phyloP scores from a whole-genome alignment of 2,888 invertebrate species.

The Xiphydria camelus region DNA sequence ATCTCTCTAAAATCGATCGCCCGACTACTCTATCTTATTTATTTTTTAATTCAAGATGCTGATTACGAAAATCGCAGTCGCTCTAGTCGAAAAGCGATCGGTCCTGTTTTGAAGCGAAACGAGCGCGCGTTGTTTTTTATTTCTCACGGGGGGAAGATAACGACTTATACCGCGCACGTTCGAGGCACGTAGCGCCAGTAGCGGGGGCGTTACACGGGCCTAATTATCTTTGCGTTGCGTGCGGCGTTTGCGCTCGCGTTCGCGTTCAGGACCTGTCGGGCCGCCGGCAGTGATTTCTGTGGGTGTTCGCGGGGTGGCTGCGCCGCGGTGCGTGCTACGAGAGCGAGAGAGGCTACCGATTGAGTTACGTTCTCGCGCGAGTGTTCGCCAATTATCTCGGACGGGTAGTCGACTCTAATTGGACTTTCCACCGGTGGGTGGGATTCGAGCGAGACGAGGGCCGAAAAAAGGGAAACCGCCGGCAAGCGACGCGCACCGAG shows the following conservation, averaged over 20 bases:
- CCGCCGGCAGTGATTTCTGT: slow-evolving; percentile 22
- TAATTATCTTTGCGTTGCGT: slow-evolving; percentile 31
- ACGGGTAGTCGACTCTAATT: slow-evolving; percentile 50
- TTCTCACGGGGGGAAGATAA: too few relatives aligned
- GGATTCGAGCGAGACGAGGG: slow-evolving; percentile 34
- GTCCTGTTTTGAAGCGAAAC: slow-evolving; percentile 36
- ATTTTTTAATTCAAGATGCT: too few relatives aligned
- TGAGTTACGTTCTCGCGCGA: slow-evolving; percentile 47
- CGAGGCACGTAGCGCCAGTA: slow-evolving; percentile 13
- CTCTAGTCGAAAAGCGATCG: too few relatives aligned
- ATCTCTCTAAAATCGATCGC: too few relatives aligned
- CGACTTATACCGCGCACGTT: slow-evolving; percentile 4
- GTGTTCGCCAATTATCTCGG: slow-evolving; percentile 51
- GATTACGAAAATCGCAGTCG: too few relatives aligned
- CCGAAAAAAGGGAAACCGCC: slow-evolving; percentile 21
- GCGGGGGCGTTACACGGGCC: slow-evolving; percentile 28
- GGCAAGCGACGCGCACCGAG: too few relatives aligned
- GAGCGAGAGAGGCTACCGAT: slow-evolving; percentile 42
- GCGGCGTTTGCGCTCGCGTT: slow-evolving; percentile 13
- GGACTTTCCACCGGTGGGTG: slow-evolving; percentile 49
- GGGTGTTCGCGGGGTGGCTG: slow-evolving; percentile 16
- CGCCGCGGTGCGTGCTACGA: slow-evolving; percentile 22
- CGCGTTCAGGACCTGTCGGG: too few relatives aligned
- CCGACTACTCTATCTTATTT: too few relatives aligned
- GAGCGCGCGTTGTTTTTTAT: too few relatives aligned